These are phyloP conservation scores for Trichomalopsis sarcophagae DNA, from an alignment of 1,140 invertebrate genomes.

Conservation along the genomic window DNA sequence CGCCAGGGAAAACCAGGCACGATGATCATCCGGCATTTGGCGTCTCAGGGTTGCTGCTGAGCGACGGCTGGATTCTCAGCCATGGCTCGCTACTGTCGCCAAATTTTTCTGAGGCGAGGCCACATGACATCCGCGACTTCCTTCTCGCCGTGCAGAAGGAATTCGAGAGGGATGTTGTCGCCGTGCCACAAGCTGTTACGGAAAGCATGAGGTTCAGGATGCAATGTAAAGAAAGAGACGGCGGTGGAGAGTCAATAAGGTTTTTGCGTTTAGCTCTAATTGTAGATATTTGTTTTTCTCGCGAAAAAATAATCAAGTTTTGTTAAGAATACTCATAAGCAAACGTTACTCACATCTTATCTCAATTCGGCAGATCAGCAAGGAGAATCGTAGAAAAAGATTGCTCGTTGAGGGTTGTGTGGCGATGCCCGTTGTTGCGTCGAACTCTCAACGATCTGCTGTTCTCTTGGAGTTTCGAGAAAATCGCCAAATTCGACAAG, in stretches of 20 bases:
- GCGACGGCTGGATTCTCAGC: conserved; percentile 74
- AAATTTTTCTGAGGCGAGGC: conserved; percentile 19
- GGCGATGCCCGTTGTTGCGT: conserved; percentile 75
- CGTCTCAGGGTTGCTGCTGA: conserved; percentile 74
- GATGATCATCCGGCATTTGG: conserved; percentile 43
- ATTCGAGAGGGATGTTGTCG: neutral
- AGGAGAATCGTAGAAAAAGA: conserved; percentile 17
- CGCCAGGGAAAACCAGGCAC: neutral
- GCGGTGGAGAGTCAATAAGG: neutral
- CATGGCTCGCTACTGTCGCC: conserved; percentile 75
- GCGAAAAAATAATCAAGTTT: too few relatives aligned
- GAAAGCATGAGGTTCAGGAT: neutral
- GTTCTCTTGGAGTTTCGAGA: conserved; percentile 74
- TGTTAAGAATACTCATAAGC: too few relatives aligned
- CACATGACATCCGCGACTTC: conserved; percentile 36
- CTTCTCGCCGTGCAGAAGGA: neutral
- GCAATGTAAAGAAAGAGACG: neutral
- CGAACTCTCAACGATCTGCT: conserved; percentile 72
- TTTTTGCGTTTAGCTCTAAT: too few relatives aligned
- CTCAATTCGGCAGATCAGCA: too few relatives aligned
- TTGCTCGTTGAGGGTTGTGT: conserved; percentile 58
- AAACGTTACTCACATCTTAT: too few relatives aligned
- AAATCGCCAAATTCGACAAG: conserved; percentile 68
- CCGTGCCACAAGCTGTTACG: neutral
- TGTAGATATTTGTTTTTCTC: too few relatives aligned